A percentile compares a stretch with the other conserved stretches of the same genome.
Evolutionary conservation across 53 echinoderm and acorn worm species (phyloP).

Genomic region (Stichopus horrens): DNA sequence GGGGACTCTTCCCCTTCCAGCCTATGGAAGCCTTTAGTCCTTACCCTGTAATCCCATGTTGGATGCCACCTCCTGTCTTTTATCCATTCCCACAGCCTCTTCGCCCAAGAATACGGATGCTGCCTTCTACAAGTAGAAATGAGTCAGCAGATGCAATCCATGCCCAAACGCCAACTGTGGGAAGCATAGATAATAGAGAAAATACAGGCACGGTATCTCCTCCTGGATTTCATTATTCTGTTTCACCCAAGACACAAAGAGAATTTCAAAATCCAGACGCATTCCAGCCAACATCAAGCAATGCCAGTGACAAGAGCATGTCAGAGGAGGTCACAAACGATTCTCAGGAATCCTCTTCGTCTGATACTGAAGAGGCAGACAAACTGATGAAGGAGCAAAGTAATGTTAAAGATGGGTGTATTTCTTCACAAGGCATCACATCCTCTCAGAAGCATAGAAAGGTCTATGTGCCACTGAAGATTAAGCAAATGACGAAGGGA

Average conservation of each 20-base stretch:
- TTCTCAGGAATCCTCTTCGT: neutral
- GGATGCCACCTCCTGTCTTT: conserved; percentile 7
- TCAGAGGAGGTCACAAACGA: too few species aligned
- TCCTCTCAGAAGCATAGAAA: neutral
- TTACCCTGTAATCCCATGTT: neutral
- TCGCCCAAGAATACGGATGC: neutral
- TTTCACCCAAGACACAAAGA: neutral
- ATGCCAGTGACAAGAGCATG: too few species aligned
- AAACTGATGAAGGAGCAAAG: too few species aligned
- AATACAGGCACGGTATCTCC: neutral
- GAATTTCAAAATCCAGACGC: neutral
- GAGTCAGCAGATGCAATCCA: neutral
- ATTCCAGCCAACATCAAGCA: too few species aligned
- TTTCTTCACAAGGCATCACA: too few species aligned
- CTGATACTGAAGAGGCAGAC: neutral
- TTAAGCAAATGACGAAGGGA: conserved; percentile 19
- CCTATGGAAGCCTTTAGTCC: neutral
- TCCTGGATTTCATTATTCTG: neutral
- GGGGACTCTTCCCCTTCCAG: conserved; percentile 36
- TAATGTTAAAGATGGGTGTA: too few species aligned
- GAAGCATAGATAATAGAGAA: neutral
- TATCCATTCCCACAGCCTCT: neutral
- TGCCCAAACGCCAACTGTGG: neutral
- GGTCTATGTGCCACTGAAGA: conserved; percentile 36
- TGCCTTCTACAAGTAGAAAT: neutral